A percentile compares a stretch with the other conserved stretches of the same genome.
These are phyloP conservation scores for Melanotaenia parkinsoni DNA, from an alignment of 2,797 vertebrate species.

Conservation along the genomic window DNA sequence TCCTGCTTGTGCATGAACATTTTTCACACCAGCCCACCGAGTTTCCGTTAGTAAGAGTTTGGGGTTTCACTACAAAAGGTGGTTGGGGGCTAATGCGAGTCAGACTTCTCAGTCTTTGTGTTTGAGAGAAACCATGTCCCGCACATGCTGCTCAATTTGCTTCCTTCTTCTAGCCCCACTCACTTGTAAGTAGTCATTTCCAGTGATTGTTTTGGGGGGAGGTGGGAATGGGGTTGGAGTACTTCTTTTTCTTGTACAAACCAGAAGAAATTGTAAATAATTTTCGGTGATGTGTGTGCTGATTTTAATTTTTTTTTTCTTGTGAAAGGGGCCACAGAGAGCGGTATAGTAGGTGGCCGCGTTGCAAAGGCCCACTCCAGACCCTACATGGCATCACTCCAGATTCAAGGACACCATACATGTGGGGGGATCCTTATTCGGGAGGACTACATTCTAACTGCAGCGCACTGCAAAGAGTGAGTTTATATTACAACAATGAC, in stretches of 20 bases:
- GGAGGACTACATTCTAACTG: slow-evolving; percentile 76
- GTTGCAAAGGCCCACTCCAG: slow-evolving; percentile 75
- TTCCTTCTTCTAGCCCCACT: slow-evolving; percentile 43
- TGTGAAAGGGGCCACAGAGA: slow-evolving; percentile 63
- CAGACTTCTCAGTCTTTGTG: slow-evolving; percentile 5
- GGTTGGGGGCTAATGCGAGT: no score
- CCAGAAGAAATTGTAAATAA: no score
- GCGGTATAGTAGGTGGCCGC: slow-evolving; percentile 69
- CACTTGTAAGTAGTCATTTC: slow-evolving; percentile 58
- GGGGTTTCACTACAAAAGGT: slow-evolving; percentile 11
- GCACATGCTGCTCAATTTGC: slow-evolving; percentile 2
- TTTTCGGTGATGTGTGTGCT: background rate
- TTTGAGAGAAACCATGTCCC: slow-evolving; percentile 33
- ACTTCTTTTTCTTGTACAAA: no score
- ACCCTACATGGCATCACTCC: slow-evolving; percentile 81
- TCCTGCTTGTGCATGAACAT: background rate
- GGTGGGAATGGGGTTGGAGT: no score
- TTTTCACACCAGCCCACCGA: slow-evolving; percentile 37
- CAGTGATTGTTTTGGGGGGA: no score
- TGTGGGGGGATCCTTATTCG: slow-evolving; percentile 80
- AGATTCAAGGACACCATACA: accelerated
- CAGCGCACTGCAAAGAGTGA: slow-evolving; percentile 72
- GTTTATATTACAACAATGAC: slow-evolving; percentile 2
- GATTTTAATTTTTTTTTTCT: background rate
- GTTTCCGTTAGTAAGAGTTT: slow-evolving; percentile 42